Percentiles rank a stretch among this genome's conserved stretches.
Conservation (phyloP, 2,888 invertebrate genomes). For the Tholera decimalis region DNA sequence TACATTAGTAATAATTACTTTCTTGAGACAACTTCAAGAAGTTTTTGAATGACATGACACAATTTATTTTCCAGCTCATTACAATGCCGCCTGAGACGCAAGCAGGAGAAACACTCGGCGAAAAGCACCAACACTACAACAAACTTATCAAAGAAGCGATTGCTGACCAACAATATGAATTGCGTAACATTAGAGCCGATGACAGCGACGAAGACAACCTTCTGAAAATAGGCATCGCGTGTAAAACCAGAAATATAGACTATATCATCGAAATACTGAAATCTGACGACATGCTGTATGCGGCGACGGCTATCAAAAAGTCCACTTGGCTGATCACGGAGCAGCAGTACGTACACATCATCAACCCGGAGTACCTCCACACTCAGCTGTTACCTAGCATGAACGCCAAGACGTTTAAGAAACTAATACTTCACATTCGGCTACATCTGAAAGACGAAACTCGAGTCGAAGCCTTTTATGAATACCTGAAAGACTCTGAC, state of each 20-base stretch:
- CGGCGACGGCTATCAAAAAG: conserved; percentile 79
- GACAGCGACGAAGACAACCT: conserved; percentile 10
- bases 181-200: conserved; percentile 64
- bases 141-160: conserved; percentile 68
- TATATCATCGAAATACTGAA: conserved; percentile 71
- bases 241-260: too few relatives aligned
- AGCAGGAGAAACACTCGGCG: conserved; percentile 69
- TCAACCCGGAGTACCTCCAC: conserved; percentile 43
- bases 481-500: conserved; percentile 70
- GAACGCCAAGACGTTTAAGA: too few relatives aligned
- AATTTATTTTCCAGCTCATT: conserved; percentile 38
- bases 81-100: conserved; percentile 66
- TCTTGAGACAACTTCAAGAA: background rate
- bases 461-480: conserved; percentile 79
- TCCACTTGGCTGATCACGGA: conserved; percentile 80
- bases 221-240: too few relatives aligned
- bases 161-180: conserved; percentile 47
- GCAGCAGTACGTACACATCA: conserved; percentile 74
- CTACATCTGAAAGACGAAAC: conserved; percentile 76
- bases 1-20: too few relatives aligned
- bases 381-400: too few relatives aligned
- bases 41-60: background rate
- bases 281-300: conserved; percentile 78
- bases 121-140: conserved; percentile 75
- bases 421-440: conserved; percentile 72